Percentiles rank a stretch among this genome's conserved stretches.
Conservation (phyloP, 2,888 invertebrate genomes). For the Agrotis exclamationis region DNA sequence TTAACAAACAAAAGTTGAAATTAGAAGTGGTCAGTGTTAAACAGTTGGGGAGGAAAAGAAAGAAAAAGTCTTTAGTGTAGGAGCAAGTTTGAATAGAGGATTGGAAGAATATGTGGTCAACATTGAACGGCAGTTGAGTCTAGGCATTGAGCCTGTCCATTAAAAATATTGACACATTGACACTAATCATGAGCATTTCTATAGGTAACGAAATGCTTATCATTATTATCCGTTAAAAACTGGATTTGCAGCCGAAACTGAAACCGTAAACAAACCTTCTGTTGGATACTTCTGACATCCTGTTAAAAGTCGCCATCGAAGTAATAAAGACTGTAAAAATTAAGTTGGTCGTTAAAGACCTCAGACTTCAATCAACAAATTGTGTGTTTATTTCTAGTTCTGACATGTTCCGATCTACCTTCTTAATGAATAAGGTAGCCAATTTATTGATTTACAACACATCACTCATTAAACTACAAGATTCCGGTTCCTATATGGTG, state of each 20-base stretch:
- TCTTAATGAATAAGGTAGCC: neutral
- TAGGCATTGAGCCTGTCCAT: too few species aligned
- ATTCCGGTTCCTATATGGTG: conserved; percentile 7
- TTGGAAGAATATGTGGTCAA: too few species aligned
- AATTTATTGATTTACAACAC: conserved; percentile 11
- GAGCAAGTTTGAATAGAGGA: too few species aligned
- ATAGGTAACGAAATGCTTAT: too few species aligned
- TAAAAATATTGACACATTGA: too few species aligned
- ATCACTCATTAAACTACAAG: conserved; percentile 6
- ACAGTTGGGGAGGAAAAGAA: neutral
- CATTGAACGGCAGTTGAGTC: too few species aligned
- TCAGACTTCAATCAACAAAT: neutral
- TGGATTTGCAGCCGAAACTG: too few species aligned
- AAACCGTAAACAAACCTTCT: too few species aligned
- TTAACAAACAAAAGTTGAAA: too few species aligned
- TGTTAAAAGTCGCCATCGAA: neutral
- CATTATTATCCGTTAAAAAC: too few species aligned
- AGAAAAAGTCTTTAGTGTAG: neutral
- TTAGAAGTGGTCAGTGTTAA: neutral
- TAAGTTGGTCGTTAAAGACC: neutral
- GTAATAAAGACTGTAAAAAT: neutral
- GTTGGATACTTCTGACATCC: neutral
- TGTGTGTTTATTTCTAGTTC: neutral
- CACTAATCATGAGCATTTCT: too few species aligned
- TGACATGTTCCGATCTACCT: neutral